Conservation (phyloP, 2,888 invertebrate species). For the Prosapia bicincta region DNA sequence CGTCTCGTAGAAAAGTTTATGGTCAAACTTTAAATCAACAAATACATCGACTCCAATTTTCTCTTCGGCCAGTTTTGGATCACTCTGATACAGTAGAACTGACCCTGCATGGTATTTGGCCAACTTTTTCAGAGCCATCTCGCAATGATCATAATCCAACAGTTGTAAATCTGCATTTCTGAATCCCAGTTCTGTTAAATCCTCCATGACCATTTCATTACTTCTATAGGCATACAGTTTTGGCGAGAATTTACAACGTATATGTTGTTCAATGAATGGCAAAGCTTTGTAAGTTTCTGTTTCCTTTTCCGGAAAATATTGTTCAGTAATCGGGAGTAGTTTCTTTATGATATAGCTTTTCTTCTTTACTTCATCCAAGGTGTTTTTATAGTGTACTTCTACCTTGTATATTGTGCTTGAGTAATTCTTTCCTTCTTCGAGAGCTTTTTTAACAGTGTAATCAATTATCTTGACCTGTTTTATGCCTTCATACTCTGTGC, state of each 20-base stretch:
- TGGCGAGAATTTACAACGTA: neutral
- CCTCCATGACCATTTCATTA: neutral
- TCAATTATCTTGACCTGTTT: neutral
- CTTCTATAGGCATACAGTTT: neutral
- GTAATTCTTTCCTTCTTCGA: neutral
- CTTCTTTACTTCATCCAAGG: neutral
- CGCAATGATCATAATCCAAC: neutral
- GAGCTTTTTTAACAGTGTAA: neutral
- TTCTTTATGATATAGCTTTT: neutral
- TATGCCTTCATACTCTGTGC: too few relatives aligned
- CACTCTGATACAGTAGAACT: too few relatives aligned
- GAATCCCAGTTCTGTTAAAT: neutral
- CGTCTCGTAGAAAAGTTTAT: too few relatives aligned
- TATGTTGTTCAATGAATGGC: neutral
- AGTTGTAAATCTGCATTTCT: neutral
- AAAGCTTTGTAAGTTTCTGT: neutral
- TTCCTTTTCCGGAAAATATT: neutral
- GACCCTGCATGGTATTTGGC: neutral
- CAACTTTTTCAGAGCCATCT: neutral
- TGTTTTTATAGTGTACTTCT: neutral
- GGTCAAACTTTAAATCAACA: too few relatives aligned
- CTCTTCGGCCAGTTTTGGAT: too few relatives aligned
- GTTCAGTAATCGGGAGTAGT: neutral
- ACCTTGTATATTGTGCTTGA: neutral
- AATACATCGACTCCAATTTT: too few relatives aligned